Conservation (phyloP, 1,140 invertebrate species). For the Thaumetopoea pityocampa region DNA sequence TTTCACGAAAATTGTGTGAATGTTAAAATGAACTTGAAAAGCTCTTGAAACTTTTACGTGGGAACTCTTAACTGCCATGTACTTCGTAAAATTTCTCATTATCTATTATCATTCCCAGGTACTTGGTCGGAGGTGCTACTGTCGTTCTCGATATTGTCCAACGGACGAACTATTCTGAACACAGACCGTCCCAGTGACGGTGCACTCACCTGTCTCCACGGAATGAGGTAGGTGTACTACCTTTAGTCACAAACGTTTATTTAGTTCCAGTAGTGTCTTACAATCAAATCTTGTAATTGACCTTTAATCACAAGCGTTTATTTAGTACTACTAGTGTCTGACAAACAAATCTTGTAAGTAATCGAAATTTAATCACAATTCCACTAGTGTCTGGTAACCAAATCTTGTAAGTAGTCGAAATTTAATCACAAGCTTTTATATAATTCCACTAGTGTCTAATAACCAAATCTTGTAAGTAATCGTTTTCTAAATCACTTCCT, state of each 20-base stretch:
- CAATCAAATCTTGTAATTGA: neutral
- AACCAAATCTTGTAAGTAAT: neutral
- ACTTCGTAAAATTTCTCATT: too few species aligned
- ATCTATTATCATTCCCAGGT: slow-evolving; percentile 52
- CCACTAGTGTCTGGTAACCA: too few species aligned
- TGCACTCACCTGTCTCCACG: slow-evolving; percentile 87
- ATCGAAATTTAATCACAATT: too few species aligned
- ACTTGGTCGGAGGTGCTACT: slow-evolving; percentile 77
- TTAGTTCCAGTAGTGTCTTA: neutral
- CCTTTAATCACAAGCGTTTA: neutral
- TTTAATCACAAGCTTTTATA: too few species aligned
- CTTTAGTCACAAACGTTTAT: too few species aligned
- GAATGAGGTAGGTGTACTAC: slow-evolving; percentile 79
- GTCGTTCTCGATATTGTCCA: slow-evolving; percentile 78
- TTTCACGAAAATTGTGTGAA: too few species aligned
- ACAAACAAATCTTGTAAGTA: slow-evolving; percentile 83
- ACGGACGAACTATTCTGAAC: slow-evolving; percentile 66
- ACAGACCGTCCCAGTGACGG: slow-evolving; percentile 73
- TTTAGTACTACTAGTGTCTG: too few species aligned
- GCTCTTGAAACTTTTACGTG: too few species aligned
- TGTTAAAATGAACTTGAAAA: too few species aligned
- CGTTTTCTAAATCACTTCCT: too few species aligned
- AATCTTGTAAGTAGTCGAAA: slow-evolving; percentile 78
- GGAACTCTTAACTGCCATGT: too few species aligned
- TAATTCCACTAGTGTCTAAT: neutral